These are phyloP conservation scores for Macrosiphum euphorbiae DNA, from an alignment of 2,888 invertebrate species.

Conservation along the genomic window DNA sequence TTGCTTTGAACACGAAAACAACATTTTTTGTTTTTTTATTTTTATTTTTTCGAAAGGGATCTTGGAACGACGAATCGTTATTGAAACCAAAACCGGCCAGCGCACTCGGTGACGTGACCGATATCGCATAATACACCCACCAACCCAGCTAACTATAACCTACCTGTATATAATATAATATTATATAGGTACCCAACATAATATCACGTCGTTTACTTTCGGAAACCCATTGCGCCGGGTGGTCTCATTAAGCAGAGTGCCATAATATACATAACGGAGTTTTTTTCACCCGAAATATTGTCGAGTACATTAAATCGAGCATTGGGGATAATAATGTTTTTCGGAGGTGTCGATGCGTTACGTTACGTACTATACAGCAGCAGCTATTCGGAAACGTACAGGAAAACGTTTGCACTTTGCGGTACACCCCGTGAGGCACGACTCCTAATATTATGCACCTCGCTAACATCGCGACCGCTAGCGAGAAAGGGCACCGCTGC, in stretches of 20 bases:
- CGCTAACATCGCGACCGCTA: not conserved
- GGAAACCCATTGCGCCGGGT: not conserved
- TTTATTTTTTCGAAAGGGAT: not conserved
- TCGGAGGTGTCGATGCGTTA: not conserved
- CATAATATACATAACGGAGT: not conserved
- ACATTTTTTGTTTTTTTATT: not conserved
- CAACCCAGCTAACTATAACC: not conserved
- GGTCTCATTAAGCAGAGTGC: constrained; percentile 40
- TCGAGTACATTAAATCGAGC: not conserved
- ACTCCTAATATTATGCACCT: not conserved
- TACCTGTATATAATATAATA: not conserved
- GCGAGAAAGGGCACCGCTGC: not conserved
- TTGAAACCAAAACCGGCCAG: not conserved
- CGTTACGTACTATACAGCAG: not conserved
- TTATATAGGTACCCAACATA: not conserved
- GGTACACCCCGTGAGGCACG: not conserved
- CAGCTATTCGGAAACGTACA: not conserved
- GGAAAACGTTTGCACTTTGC: not conserved
- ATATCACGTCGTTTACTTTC: not conserved
- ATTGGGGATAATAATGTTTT: not conserved
- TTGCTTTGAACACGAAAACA: not conserved
- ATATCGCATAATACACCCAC: not conserved
- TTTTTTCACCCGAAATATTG: not conserved
- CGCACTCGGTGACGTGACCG: not conserved
- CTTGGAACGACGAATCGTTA: not conserved